Base-by-base conservation (phyloP, 2,888 invertebrate species). In the Campaea margaritaria region DNA sequence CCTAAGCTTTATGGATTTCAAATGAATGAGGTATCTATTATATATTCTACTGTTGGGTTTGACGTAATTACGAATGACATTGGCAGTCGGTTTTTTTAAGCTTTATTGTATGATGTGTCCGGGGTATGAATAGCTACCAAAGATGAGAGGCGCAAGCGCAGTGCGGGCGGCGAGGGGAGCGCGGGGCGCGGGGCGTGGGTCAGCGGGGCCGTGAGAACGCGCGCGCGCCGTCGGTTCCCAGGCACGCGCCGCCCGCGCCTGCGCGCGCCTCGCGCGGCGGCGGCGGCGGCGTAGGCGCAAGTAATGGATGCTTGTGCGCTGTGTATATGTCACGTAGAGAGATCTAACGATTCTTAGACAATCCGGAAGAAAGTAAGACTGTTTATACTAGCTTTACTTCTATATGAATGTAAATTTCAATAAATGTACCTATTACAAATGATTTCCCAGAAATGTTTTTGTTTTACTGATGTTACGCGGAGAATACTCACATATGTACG, bases 141-240 rank as follows among this genome's bases (percentile, higher is more conserved):
- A 65, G 67, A 58, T 58, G 63, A 54, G 64, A 63, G 59, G 68
- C 68, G 60, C 56, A 58, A 43, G 47, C 14, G 13, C 38, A 39
- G 39, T 46, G 45, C 58, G 61, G 60, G 56, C 58, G 61, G 54
- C 60, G 53, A 58, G 62, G 65, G 56, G 67, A 72, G 72, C 70
- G 70, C 42, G 68, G 48, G 72, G 64, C 55, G 65, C 58, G 67
- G 68, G 71, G 72, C 70, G 80, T 79, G 78, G 87, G 91, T 89
- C 90, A 87, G 80, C 73, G 82, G 75, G 89, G 89, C 88, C 89
- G 89, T 89, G 89, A 87, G 89, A 89, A 88, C 85, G 90, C 90
- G 93, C 93, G 93, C 93, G 92, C 90, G 89, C 87, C 90, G 86
- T 80, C 84, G 89, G 89, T 89, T 89, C 89, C 89, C 89, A 89